A percentile compares a stretch with the other conserved stretches of the same genome.
Conservation (phyloP, 2,113 vertebrate genomes). For the Limnothrissa miodon region DNA sequence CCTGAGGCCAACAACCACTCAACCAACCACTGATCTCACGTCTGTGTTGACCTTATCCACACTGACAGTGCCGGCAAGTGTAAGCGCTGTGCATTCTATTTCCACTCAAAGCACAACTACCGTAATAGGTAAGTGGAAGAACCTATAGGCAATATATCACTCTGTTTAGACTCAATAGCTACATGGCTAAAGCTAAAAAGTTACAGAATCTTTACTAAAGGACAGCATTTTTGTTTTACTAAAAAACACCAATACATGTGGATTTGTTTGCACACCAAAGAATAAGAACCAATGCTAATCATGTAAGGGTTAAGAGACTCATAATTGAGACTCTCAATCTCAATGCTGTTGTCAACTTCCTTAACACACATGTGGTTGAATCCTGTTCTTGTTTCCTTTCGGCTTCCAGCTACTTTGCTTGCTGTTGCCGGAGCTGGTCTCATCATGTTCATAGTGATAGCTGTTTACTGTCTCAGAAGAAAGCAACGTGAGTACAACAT, state of each 20-base stretch:
- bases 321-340: too few species aligned
- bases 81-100: not conserved
- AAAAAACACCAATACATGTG: too few species aligned
- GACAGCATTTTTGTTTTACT: too few species aligned
- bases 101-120: not conserved
- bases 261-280: too few species aligned
- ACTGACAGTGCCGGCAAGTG: not conserved
- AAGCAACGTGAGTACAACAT: not conserved
- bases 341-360: too few species aligned
- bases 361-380: not conserved
- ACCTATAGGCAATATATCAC: not conserved
- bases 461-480: not conserved
- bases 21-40: accelerated
- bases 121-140: not conserved
- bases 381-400: not conserved
- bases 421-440: not conserved
- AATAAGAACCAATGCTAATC: too few species aligned
- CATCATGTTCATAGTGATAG: not conserved
- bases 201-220: too few species aligned
- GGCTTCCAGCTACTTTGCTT: not conserved
- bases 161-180: not conserved
- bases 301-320: too few species aligned
- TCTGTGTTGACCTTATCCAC: not conserved
- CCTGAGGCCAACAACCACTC: accelerated
- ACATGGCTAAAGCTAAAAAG: not conserved